Base-by-base conservation (phyloP, 2,888 invertebrate species). In the Heliconius charithonia region DNA sequence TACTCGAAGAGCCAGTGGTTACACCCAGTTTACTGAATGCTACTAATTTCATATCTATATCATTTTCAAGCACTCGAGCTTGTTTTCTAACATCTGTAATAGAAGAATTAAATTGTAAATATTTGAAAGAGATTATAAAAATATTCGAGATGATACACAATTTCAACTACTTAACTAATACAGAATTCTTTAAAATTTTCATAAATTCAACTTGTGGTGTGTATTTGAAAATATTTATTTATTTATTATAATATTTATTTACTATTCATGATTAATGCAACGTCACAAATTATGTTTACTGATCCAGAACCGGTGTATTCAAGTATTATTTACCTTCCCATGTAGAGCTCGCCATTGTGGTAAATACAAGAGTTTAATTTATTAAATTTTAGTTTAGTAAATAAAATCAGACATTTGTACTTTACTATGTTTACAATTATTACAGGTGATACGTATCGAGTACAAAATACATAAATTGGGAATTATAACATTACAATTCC, bases 11-110 rank as follows among this genome's bases (percentile, higher is more conserved):
- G 1, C 93, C 92, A 7, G 96, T 93, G 82, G 97, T 97, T 75
- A 98, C 97, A 29, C 98, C 98, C 62, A 99, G 95, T 95, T 99
- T 99, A 90, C 98, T 99, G 89, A 99, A 98, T 10, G 98, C 98
- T 3, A 99, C 98, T 82, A 99, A 95, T 91, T 99, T 99, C 19
- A 98, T 95, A 91, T 99, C 99, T 85, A 99, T 98, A 90, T 99
- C 99, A 95, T 99, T 99, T 93, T 99, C 99, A 75, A 99, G 93
- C 81, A 97, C 97, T 80, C 99, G 95, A 2, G 99, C 99, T 91
- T 98, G 98, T 90, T 98, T 98, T 76, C 99, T 96, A 78, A 99
- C 93, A 91, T 98, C 99, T 98, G 87, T 81, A 95, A 94, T 69
- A 45, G 25, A 41, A 67, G n/a, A 67, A 41, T 67, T 25, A n/a